A percentile compares a stretch with the other conserved stretches of the same genome.
Conservation (phyloP, 2,888 invertebrate species). For the Charanyca ferruginea region DNA sequence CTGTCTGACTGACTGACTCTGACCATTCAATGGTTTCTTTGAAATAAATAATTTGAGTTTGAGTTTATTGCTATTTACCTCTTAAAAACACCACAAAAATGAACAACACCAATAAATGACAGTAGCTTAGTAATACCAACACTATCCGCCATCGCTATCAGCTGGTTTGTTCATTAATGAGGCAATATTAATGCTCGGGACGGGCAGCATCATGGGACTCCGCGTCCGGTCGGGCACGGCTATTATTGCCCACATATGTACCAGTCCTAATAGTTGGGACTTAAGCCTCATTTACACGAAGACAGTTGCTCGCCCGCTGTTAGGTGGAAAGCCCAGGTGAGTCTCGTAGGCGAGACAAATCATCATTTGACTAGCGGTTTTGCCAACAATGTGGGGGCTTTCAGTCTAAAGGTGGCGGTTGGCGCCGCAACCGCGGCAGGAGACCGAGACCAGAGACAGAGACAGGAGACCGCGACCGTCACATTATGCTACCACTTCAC, state of each 20-base stretch:
- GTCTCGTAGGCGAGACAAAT: too few species aligned
- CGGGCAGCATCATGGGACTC: conserved; percentile 17
- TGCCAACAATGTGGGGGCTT: too few species aligned
- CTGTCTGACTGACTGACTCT: too few species aligned
- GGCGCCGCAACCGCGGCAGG: too few species aligned
- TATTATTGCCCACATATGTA: conserved; percentile 48
- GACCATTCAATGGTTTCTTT: too few species aligned
- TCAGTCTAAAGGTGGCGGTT: too few species aligned
- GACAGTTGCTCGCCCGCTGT: background rate
- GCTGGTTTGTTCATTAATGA: conserved; percentile 39
- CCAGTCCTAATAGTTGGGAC: conserved; percentile 27
- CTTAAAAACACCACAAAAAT: background rate
- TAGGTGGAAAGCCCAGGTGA: background rate
- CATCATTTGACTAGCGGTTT: too few species aligned
- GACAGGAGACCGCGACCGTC: too few species aligned
- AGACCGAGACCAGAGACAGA: too few species aligned
- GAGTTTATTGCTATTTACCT: too few species aligned
- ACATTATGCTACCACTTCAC: too few species aligned
- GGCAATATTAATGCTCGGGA: conserved; percentile 51
- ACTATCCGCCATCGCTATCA: conserved; percentile 26
- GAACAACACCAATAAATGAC: background rate
- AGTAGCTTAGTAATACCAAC: background rate
- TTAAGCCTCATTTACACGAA: background rate
- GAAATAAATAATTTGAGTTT: too few species aligned
- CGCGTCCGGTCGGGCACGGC: conserved; percentile 8